These are phyloP conservation scores for Hydractinia echinata DNA, from an alignment of 30 jellyfish, hydroid and myxozoan species.

Conservation along the genomic window DNA sequence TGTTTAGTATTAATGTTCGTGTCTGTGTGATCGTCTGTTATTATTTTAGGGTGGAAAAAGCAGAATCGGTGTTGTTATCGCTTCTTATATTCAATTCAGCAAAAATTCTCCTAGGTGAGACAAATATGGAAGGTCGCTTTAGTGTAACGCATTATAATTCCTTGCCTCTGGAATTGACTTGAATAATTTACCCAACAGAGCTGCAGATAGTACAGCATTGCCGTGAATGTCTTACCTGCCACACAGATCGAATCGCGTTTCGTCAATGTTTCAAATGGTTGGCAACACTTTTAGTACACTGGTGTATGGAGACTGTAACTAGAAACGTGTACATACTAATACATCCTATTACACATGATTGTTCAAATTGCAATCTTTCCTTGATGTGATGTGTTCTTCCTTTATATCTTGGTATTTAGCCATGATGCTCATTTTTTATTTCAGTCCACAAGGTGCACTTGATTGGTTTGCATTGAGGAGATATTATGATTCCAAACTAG, in stretches of 20 bases:
- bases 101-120: constrained; percentile 85
- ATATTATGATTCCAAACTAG: constrained; percentile 66
- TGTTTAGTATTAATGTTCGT: neutral
- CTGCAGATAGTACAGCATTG: neutral
- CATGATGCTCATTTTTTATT: neutral
- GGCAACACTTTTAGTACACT: too few relatives aligned
- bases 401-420: neutral
- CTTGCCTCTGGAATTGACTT: neutral
- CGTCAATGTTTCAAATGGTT: too few relatives aligned
- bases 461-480: constrained; percentile 89
- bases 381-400: too few relatives aligned
- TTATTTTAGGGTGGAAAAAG: constrained; percentile 81
- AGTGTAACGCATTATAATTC: neutral
- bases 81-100: constrained; percentile 85
- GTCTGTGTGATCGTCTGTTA: neutral
- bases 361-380: too few relatives aligned
- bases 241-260: too few relatives aligned
- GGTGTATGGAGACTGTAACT: too few relatives aligned
- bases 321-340: too few relatives aligned
- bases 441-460: constrained; percentile 87
- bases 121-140: neutral
- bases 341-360: too few relatives aligned
- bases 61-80: constrained; percentile 75
- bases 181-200: neutral
- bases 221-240: too few relatives aligned